These are phyloP conservation scores for Promerops cafer DNA, from an alignment of 2,113 vertebrate species.

Conservation along the genomic window DNA sequence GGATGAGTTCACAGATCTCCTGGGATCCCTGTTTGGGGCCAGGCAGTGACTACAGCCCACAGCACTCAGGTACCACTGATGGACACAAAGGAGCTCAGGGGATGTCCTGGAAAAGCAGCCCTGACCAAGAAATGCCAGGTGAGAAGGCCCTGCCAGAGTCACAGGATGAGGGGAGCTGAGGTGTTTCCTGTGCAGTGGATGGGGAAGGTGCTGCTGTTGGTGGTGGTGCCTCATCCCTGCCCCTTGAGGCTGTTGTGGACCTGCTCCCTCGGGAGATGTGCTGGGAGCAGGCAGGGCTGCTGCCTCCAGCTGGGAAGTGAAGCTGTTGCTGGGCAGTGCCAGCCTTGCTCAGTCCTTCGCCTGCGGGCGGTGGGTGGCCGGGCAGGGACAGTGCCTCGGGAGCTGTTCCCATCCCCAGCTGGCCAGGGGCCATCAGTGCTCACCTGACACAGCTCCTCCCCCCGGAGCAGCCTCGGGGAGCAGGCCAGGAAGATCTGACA, in stretches of 20 bases:
- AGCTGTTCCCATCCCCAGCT: neutral
- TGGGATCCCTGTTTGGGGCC: neutral
- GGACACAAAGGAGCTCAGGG: neutral
- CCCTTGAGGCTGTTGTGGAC: rapidly evolving
- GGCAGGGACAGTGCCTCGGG: neutral
- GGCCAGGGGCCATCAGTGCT: neutral
- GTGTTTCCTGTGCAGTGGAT: rapidly evolving
- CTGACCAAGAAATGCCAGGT: neutral
- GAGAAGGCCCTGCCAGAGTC: neutral
- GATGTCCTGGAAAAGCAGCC: neutral
- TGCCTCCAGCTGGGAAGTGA: rapidly evolving
- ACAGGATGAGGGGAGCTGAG: rapidly evolving
- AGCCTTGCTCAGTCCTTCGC: rapidly evolving
- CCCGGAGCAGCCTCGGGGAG: neutral
- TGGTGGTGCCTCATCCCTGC: neutral
- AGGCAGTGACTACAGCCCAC: neutral
- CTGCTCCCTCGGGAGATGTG: neutral
- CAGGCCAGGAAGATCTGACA: neutral
- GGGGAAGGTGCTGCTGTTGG: neutral
- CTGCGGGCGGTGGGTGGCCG: rapidly evolving
- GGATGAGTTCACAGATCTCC: neutral
- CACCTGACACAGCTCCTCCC: neutral
- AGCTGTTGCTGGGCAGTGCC: neutral
- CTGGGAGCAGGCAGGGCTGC: neutral
- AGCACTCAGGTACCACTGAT: rapidly evolving